phyloP scores from a whole-genome alignment of 2,888 invertebrate genomes.

The Augochlorella aurata region DNA sequence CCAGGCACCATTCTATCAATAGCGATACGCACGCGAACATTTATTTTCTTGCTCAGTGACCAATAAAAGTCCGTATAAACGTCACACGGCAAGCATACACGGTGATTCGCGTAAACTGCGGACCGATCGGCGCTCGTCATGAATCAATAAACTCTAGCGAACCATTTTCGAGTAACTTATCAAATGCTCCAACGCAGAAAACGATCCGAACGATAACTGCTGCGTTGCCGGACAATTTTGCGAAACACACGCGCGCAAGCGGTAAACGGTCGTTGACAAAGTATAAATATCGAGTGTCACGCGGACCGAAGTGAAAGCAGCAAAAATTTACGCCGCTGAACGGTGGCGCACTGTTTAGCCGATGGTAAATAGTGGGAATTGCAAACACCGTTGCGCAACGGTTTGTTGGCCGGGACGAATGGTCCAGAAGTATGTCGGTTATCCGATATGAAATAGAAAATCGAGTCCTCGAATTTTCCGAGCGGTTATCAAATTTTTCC shows the following conservation, averaged over 20 bases:
- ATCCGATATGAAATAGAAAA: not conserved
- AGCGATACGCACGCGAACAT: not conserved
- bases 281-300: constrained; percentile 3
- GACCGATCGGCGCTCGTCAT: not conserved
- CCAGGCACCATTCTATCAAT: not conserved
- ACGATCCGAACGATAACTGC: not conserved
- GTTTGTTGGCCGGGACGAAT: not conserved
- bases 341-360: not conserved
- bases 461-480: not conserved
- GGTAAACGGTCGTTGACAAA: not conserved
- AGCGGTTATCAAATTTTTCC: not conserved
- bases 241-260: not conserved
- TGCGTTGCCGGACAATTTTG: not conserved
- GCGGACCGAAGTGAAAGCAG: not conserved
- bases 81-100: not conserved
- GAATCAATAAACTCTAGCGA: not conserved
- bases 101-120: constrained; percentile 1
- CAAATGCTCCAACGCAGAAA: not conserved
- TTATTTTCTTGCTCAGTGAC: constrained; percentile 1
- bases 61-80: constrained; percentile 2
- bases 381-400: not conserved
- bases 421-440: no score
- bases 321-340: not conserved
- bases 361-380: not conserved
- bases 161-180: constrained; percentile 1